phyloP scores from a whole-genome alignment of 2,113 vertebrate species.

The Hippocampus abdominalis region DNA sequence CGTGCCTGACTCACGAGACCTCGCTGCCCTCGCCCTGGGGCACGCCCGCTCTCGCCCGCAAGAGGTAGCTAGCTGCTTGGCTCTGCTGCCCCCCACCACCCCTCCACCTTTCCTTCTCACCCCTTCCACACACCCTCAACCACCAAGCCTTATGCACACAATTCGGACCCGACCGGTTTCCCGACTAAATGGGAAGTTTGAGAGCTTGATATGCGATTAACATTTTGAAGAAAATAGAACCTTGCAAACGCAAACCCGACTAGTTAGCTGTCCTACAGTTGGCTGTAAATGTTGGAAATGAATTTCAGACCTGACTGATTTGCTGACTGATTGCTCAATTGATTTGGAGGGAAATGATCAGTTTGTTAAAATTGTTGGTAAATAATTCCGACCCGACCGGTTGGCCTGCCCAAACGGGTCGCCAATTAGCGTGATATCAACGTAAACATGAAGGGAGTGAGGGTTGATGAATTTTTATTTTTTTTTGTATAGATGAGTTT shows the following conservation, averaged over 20 bases:
- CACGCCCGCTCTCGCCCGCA: slow-evolving; percentile 96
- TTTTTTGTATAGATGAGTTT: not conserved
- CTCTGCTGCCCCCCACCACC: too few species aligned
- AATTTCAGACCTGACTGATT: too few species aligned
- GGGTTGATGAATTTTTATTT: not conserved
- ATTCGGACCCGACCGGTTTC: not conserved
- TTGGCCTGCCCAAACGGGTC: not conserved
- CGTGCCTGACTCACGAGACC: slow-evolving; percentile 98
- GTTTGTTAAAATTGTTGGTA: too few species aligned
- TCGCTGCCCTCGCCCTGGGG: slow-evolving; percentile 99
- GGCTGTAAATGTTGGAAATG: too few species aligned
- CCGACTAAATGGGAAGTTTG: too few species aligned
- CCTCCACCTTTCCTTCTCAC: slow-evolving; percentile 16
- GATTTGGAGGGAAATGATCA: too few species aligned
- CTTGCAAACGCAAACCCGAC: too few species aligned
- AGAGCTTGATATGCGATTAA: too few species aligned
- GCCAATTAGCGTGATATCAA: not conserved
- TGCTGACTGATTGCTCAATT: too few species aligned
- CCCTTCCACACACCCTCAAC: not conserved
- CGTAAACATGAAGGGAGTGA: not conserved
- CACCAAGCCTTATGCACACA: not conserved
- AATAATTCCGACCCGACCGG: too few species aligned
- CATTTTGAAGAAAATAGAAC: too few species aligned
- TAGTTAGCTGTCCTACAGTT: too few species aligned
- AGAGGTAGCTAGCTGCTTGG: slow-evolving; percentile 98